phyloP scores from a whole-genome alignment of 2,888 invertebrate genomes.

The Thumatha senex region DNA sequence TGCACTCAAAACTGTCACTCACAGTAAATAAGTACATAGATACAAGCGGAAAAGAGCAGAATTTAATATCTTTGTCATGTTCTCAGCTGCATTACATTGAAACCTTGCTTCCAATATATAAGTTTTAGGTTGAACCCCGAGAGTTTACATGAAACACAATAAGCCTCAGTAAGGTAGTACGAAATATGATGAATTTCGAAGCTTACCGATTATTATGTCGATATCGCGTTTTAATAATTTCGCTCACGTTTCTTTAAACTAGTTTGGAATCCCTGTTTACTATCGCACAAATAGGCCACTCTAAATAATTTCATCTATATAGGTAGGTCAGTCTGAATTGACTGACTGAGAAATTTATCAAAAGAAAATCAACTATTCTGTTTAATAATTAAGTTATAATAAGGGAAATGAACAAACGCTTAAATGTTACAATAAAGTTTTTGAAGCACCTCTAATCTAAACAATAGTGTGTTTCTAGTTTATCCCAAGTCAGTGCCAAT shows the following conservation, averaged over 20 bases:
- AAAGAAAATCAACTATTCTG: too few relatives aligned
- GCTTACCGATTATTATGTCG: conserved; percentile 21
- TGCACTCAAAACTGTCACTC: conserved; percentile 10
- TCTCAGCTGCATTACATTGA: conserved; percentile 26
- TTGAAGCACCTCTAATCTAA: too few relatives aligned
- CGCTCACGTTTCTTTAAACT: background rate
- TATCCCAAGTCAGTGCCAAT: too few relatives aligned
- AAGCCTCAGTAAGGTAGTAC: conserved; percentile 28
- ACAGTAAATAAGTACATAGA: conserved; percentile 2
- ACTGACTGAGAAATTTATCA: too few relatives aligned
- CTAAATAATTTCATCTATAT: background rate
- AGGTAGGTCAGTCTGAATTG: background rate
- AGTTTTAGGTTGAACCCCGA: conserved; percentile 24
- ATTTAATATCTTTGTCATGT: conserved; percentile 57
- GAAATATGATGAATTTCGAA: conserved; percentile 23
- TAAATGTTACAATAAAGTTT: too few relatives aligned
- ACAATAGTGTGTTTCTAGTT: too few relatives aligned
- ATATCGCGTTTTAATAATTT: conserved; percentile 13
- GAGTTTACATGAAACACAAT: conserved; percentile 39
- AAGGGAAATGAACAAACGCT: too few relatives aligned
- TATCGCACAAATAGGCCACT: background rate
- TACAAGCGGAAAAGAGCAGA: conserved; percentile 30
- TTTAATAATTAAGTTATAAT: too few relatives aligned
- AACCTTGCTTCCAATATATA: conserved; percentile 19
- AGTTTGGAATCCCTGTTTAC: conserved; percentile 2